Conservation (phyloP, 2,888 invertebrate genomes). For the Urechis unicinctus region DNA sequence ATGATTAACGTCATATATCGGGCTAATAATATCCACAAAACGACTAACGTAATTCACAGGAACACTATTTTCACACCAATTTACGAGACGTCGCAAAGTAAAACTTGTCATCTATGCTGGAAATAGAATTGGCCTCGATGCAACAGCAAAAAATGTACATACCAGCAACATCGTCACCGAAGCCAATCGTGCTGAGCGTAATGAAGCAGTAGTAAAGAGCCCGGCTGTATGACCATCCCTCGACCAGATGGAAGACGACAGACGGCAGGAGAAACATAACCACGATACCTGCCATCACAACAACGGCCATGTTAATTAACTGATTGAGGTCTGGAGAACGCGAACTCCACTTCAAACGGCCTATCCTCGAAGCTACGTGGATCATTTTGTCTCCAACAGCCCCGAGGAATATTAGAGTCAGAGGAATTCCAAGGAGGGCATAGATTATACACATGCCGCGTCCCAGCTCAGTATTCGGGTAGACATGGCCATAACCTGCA, state of each 20-base stretch:
- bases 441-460: neutral
- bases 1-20: no score
- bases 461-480: neutral
- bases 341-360: neutral
- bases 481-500: neutral
- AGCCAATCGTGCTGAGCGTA: neutral
- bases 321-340: neutral
- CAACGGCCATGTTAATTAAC: neutral
- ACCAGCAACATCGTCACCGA: neutral
- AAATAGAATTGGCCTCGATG: no score
- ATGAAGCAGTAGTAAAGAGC: neutral
- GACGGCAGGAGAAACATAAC: neutral
- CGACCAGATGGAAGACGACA: neutral
- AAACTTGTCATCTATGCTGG: no score
- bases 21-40: no score
- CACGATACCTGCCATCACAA: neutral
- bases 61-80: no score
- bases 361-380: neutral
- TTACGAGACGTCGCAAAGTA: no score
- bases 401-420: neutral
- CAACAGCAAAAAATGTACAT: no score
- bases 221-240: neutral
- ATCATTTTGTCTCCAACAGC: neutral
- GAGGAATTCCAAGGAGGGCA: neutral
- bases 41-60: no score